Conservation (phyloP, 2,797 vertebrate genomes). For the Gallinago stenura region DNA sequence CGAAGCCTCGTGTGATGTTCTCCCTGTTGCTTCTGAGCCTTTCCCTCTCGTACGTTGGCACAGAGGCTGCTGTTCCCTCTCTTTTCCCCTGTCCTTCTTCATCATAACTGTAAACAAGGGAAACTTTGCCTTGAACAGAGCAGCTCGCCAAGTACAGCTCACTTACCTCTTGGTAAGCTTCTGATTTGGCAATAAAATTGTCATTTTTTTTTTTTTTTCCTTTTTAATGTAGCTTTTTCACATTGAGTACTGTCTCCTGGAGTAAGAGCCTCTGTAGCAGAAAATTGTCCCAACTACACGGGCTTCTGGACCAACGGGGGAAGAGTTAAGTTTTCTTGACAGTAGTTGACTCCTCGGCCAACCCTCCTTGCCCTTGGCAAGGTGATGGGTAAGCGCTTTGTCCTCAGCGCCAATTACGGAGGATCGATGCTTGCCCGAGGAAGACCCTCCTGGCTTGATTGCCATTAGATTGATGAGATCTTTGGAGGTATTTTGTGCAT, state of each 20-base stretch:
- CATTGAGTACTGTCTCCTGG: neutral
- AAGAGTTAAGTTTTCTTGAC: neutral
- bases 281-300: neutral
- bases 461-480: neutral
- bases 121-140: conserved; percentile 25
- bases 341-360: neutral
- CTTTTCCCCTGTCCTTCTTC: neutral
- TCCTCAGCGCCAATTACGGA: neutral
- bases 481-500: neutral
- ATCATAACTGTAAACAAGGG: conserved; percentile 13
- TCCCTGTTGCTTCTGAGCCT: conserved; percentile 36
- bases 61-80: neutral
- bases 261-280: neutral
- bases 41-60: neutral
- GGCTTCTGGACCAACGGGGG: conserved; percentile 5
- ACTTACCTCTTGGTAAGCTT: neutral
- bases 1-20: neutral
- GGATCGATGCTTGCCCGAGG: neutral
- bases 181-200: conserved; percentile 55
- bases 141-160: neutral
- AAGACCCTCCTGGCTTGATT: neutral
- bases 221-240: conserved; percentile 1
- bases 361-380: neutral
- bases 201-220: neutral
- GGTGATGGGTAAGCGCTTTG: neutral